These are phyloP conservation scores for Anarsia innoxiella DNA, from an alignment of 2,888 invertebrate genomes.

Conservation along the genomic window DNA sequence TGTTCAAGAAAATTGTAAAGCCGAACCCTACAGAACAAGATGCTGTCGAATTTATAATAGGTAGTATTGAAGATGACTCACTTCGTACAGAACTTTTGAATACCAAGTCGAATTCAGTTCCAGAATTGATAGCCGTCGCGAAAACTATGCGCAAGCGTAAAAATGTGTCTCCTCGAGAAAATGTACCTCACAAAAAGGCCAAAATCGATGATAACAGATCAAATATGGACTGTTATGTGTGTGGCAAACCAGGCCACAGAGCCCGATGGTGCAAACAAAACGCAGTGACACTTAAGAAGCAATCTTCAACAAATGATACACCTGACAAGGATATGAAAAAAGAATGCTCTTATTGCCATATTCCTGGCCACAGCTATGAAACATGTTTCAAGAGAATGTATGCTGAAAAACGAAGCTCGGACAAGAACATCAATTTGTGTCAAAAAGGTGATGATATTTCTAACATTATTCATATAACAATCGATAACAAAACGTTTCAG, in stretches of 20 bases:
- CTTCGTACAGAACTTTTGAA: no score
- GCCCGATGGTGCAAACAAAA: conserved; percentile 6
- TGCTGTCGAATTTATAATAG: no score
- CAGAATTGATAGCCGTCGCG: no score
- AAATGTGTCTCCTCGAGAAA: no score
- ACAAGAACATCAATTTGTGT: conserved; percentile 6
- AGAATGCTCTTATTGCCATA: conserved; percentile 2
- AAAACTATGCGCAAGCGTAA: no score
- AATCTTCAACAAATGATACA: background rate
- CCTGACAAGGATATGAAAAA: background rate
- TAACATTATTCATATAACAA: background rate
- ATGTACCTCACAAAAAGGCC: no score
- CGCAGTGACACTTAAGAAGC: background rate
- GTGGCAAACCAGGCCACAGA: conserved; percentile 7
- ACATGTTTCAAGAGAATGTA: no score
- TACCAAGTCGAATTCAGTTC: no score
- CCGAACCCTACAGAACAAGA: no score
- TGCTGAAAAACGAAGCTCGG: conserved; percentile 5
- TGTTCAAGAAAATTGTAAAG: no score
- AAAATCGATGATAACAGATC: background rate
- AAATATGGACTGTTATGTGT: conserved; percentile 1
- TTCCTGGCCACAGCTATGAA: conserved; percentile 8
- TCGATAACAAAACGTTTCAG: background rate
- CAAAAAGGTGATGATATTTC: no score
- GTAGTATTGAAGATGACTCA: no score